Conservation (phyloP, 2,888 invertebrate genomes). For the Theretra japonica region DNA sequence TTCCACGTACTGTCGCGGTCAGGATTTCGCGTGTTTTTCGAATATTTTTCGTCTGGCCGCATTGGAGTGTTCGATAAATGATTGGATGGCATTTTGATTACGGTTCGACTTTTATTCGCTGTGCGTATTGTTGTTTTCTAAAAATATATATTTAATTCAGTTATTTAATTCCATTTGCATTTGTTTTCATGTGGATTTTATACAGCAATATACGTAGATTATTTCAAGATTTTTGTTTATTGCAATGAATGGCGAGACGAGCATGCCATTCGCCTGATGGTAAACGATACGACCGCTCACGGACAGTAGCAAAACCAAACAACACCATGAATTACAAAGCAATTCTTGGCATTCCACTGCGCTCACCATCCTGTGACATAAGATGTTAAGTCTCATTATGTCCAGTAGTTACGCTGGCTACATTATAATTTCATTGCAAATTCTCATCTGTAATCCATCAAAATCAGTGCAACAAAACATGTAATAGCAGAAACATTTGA, state of each 20-base stretch:
- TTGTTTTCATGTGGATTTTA: background rate
- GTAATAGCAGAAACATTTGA: background rate
- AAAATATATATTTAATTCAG: background rate
- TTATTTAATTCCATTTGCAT: too few relatives aligned
- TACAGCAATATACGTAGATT: background rate
- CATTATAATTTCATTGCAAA: too few relatives aligned
- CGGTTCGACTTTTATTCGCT: constrained; percentile 59
- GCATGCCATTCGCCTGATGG: too few relatives aligned
- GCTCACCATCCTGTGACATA: too few relatives aligned
- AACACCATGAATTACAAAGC: too few relatives aligned
- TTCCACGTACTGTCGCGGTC: constrained; percentile 70
- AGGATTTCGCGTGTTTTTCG: constrained; percentile 73
- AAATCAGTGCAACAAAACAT: background rate
- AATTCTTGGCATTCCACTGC: too few relatives aligned
- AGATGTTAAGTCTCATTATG: too few relatives aligned
- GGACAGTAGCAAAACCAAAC: too few relatives aligned
- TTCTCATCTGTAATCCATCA: background rate
- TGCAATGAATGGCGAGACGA: too few relatives aligned
- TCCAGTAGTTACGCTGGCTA: too few relatives aligned
- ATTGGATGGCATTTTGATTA: constrained; percentile 72
- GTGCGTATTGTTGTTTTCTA: constrained; percentile 40
- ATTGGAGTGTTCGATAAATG: constrained; percentile 47
- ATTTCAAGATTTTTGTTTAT: background rate
- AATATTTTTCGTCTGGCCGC: constrained; percentile 74
- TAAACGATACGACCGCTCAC: too few relatives aligned